Evolutionary conservation across 2,888 invertebrate genomes (phyloP), one percentile per base, ranked within the genome.

Genomic region (Troides oblongomaculatus): DNA sequence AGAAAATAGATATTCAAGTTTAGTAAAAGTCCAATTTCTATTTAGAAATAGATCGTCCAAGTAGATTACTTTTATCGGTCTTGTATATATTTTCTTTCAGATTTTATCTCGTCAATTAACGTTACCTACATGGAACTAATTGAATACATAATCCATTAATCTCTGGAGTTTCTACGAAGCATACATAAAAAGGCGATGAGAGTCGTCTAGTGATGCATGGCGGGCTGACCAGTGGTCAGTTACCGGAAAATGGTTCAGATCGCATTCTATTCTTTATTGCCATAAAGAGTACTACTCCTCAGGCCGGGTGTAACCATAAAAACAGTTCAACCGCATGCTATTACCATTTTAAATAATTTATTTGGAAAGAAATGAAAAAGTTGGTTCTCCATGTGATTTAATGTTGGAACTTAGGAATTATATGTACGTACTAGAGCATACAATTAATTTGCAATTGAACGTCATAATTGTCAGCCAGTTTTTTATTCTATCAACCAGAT

Each of bases 231-330:
- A 79, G 79, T 82, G 74, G 72, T 79, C 79, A 83, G 79, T 81
- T 79, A 83, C 83, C 86, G 87, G 87, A 87, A 87, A 88, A 87
- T 86, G 75, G 75, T 70, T 72, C 72, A 79, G 79, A 83, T 84
- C 78, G 76, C 75, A 80, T 81, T 83, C 53, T 61, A 57, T 83
- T 84, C 81, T 80, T 78, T 78, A 75, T 81, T 62, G 50, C 58
- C 62, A 62, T 69, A 36, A 57, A 62, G 46, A 46, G 39, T 36
- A 46, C 56, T n/a, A 7, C 25, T 50, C 56, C 21, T 21, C 17
- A 25, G 30, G 21, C 46, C 14, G n/a, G 10, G 43, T 14, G 21
- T 14, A 64, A 17, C 17, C 18, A n/a, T 63, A 53, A 59, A 53
- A 62, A 66, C 66, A 8, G 23, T 23, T 39, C 17, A 46, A 61